Evolutionary conservation across 2,113 vertebrate genomes (phyloP).

Genomic region (Callospermophilus lateralis): DNA sequence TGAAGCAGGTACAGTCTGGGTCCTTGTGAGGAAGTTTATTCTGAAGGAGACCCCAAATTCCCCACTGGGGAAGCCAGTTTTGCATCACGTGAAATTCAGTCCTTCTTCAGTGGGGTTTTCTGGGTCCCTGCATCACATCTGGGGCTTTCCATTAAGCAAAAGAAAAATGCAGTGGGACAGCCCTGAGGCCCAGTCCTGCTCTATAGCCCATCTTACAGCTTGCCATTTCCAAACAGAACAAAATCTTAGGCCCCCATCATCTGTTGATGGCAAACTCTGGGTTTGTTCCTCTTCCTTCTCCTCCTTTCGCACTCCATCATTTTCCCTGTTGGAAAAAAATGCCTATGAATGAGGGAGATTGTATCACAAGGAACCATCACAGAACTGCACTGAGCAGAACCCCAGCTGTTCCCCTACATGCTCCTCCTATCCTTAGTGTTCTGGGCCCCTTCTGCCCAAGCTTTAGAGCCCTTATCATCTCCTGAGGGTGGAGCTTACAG

Average conservation of each 20-base stretch:
- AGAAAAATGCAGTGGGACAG: not conserved
- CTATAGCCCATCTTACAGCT: not conserved
- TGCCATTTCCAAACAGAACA: not conserved
- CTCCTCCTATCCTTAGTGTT: not conserved
- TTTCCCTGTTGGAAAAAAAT: slow-evolving; percentile 6
- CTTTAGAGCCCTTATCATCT: not conserved
- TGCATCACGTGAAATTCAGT: not conserved
- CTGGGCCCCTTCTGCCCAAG: not conserved
- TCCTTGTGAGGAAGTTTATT: not conserved
- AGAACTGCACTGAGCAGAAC: slow-evolving; percentile 86
- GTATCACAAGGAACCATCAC: slow-evolving; percentile 89
- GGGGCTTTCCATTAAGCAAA: not conserved
- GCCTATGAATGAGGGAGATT: slow-evolving; percentile 57
- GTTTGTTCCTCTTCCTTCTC: not conserved
- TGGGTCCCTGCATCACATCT: not conserved
- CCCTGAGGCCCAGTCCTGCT: not conserved
- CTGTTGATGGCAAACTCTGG: not conserved
- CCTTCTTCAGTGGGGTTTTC: not conserved
- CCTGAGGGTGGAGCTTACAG: not conserved
- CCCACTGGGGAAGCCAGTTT: not conserved
- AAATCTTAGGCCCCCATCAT: not conserved
- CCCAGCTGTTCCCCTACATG: slow-evolving; percentile 63
- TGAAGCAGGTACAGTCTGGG: slow-evolving; percentile 95
- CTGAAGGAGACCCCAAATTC: not conserved
- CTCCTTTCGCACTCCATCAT: not conserved